phyloP scores from a whole-genome alignment of 2,888 invertebrate species.

The Eristalis tenax region DNA sequence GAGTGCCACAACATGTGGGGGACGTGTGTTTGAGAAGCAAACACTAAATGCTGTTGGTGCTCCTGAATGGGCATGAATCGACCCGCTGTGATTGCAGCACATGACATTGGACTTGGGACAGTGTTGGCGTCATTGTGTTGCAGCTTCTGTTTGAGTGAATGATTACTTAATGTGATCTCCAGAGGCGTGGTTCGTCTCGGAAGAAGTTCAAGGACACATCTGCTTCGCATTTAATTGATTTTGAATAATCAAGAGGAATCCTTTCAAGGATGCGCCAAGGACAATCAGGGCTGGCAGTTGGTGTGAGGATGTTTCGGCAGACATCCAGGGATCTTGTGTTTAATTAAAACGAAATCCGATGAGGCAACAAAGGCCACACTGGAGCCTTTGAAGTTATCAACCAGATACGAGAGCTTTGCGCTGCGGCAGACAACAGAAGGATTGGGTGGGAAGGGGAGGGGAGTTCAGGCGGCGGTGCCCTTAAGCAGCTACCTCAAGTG shows the following conservation, averaged over 20 bases:
- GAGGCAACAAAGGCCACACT: not conserved
- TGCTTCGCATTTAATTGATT: not conserved
- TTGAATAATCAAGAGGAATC: slow-evolving; percentile 7
- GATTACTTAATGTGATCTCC: slow-evolving; percentile 38
- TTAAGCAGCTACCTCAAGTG: not conserved
- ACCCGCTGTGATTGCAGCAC: slow-evolving; percentile 15
- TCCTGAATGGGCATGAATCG: not conserved
- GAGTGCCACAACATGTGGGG: not conserved
- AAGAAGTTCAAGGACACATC: slow-evolving; percentile 43
- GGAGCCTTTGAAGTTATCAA: not conserved
- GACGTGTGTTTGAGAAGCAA: slow-evolving; percentile 49
- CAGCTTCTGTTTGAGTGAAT: slow-evolving; percentile 19
- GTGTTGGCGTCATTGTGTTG: slow-evolving; percentile 1
- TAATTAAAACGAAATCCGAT: not conserved
- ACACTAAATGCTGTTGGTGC: slow-evolving; percentile 13
- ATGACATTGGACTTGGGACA: slow-evolving; percentile 44
- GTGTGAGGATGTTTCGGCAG: not conserved
- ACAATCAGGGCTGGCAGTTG: not conserved
- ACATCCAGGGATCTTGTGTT: not conserved
- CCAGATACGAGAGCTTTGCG: not conserved
- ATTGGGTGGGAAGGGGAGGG: too few species aligned
- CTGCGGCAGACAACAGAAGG: not conserved
- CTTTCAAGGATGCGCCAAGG: not conserved
- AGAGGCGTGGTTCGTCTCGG: slow-evolving; percentile 5
- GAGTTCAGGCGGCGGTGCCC: not conserved